Evolutionary conservation across 2,888 invertebrate species (phyloP), one percentile per base, ranked within the genome.

Genomic region (Mycogona germanica): DNA sequence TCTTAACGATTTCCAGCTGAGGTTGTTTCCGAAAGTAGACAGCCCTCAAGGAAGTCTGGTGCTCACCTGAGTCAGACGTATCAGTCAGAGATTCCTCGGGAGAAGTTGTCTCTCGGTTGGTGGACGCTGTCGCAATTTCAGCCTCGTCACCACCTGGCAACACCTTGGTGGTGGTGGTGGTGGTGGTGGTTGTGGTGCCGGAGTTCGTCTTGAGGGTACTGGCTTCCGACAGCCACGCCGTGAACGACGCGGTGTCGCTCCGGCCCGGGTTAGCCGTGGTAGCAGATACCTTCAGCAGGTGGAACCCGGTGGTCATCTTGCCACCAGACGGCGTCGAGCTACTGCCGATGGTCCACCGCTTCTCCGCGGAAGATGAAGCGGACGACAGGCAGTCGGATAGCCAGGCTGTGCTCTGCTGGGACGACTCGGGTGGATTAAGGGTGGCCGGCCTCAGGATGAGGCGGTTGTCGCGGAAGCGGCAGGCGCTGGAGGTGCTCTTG

Each of bases 361-460:
- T n/a, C n/a, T n/a, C n/a, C n/a, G n/a, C n/a, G n/a, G n/a, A n/a
- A n/a, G n/a, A n/a, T n/a, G n/a, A n/a, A n/a, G n/a, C n/a, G n/a
- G n/a, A n/a, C n/a, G n/a, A n/a, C n/a, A n/a, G n/a, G n/a, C n/a
- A n/a, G n/a, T n/a, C n/a, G n/a, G n/a, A n/a, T n/a, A n/a, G n/a
- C n/a, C n/a, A n/a, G n/a, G n/a, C n/a, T n/a, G n/a, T n/a, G n/a
- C n/a, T n/a, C n/a, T n/a, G n/a, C n/a, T 12, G n/a, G 4, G 37
- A 28, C 28, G 38, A 28, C 32, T 53, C 48, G 37, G 58, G 59
- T 37, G 70, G 66, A 49, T 68, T 69, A 23, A 73, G 60, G 9
- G 67, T 68, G 6, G 72, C 69, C 3, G 73, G 72, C 64, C 68
- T 71, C 38, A 71, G 55, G 21, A 72, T 61, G 4, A 50, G 53